phyloP scores from a whole-genome alignment of 2,113 vertebrate species.

The Orthonyx spaldingii region DNA sequence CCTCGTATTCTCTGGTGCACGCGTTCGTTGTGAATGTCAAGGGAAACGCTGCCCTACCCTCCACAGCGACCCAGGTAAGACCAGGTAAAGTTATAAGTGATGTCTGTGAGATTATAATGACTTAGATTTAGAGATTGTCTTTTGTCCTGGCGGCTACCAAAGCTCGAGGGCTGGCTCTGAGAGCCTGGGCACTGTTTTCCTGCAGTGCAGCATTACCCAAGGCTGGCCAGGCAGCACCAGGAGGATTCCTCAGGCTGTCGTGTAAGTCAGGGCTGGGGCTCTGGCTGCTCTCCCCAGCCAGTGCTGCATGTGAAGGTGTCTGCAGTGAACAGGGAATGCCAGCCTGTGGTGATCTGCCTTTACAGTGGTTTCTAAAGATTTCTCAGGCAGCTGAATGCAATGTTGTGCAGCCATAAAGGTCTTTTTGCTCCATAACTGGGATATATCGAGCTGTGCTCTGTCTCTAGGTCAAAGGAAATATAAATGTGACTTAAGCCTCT shows the following conservation, averaged over 20 bases:
- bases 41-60: slow-evolving; percentile 11
- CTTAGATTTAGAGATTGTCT: neutral
- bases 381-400: neutral
- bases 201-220: neutral
- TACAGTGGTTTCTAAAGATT: neutral
- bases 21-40: neutral
- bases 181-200: neutral
- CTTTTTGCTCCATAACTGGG: neutral
- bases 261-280: neutral
- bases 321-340: neutral
- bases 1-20: neutral
- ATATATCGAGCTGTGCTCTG: neutral
- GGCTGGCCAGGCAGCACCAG: neutral
- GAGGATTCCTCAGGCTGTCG: neutral
- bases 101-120: neutral
- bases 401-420: neutral
- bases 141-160: neutral
- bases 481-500: neutral
- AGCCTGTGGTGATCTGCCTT: neutral
- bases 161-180: neutral
- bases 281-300: neutral
- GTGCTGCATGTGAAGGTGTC: neutral
- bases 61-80: slow-evolving; percentile 36
- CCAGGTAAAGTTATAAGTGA: slow-evolving; percentile 5
- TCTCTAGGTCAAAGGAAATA: slow-evolving; percentile 18